Conservation (phyloP, 2,113 vertebrate genomes). For the human region GRCh38 chr7:125389501-125390000, state of each 20-base stretch:
- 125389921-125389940: neutral
- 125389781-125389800: neutral
- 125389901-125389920: neutral
- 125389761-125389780: neutral
- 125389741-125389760: neutral
- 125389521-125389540: neutral
- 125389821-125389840: neutral
- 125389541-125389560: neutral
- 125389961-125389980: neutral
- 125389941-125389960: neutral
- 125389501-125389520: neutral
- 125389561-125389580: neutral
- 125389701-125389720: neutral
- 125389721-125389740: neutral
- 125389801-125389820: neutral
- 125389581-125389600: neutral
- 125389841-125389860: neutral
- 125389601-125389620: neutral
- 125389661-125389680: neutral
- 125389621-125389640: neutral
- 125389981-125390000: neutral
- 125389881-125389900: neutral
- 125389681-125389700: neutral
- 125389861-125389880: neutral
- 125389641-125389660: neutral